These are phyloP conservation scores for Actinemys pallida DNA, from an alignment of 2,113 vertebrate genomes.

Conservation along the genomic window DNA sequence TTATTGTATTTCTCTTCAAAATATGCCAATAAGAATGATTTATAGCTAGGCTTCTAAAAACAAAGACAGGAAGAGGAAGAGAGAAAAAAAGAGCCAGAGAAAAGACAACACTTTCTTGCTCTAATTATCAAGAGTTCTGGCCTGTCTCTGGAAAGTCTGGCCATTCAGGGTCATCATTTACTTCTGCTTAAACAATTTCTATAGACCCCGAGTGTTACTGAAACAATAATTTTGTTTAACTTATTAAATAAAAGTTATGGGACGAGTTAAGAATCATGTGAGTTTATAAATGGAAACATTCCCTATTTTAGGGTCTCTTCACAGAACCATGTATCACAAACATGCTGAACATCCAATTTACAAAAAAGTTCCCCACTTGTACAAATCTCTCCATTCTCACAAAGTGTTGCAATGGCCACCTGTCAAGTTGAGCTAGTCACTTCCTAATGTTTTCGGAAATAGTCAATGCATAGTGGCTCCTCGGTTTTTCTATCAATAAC, in stretches of 20 bases:
- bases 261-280: not conserved
- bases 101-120: not conserved
- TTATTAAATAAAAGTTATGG: not conserved
- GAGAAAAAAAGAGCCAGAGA: not conserved
- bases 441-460: not conserved
- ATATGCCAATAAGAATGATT: not conserved
- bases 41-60: not conserved
- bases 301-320: not conserved
- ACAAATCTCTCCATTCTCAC: not conserved
- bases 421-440: not conserved
- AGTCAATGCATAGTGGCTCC: not conserved
- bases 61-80: not conserved
- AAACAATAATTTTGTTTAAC: not conserved
- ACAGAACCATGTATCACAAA: not conserved
- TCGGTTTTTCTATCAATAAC: not conserved
- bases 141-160: not conserved
- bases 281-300: not conserved
- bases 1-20: too few relatives aligned
- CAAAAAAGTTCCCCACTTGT: not conserved
- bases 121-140: not conserved
- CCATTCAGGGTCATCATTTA: not conserved
- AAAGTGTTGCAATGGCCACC: not conserved
- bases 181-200: not conserved
- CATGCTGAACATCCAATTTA: not conserved
- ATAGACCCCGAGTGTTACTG: not conserved